Conservation (phyloP, 2,888 invertebrate genomes). For the Tinea semifulvella region DNA sequence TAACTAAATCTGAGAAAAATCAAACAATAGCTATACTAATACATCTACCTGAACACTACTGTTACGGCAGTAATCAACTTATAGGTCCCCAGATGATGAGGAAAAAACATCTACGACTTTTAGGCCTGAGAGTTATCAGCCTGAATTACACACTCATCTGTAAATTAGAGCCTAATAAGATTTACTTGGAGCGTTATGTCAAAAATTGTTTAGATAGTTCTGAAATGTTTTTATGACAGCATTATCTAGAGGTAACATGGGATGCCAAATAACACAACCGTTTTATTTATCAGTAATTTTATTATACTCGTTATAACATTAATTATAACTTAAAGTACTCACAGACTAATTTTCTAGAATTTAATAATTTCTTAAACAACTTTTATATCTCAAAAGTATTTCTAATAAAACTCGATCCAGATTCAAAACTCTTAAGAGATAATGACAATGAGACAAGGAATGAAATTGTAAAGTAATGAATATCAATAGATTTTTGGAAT, state of each 20-base stretch:
- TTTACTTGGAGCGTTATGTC: conserved; percentile 60
- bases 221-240: conserved; percentile 11
- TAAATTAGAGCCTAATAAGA: conserved; percentile 54
- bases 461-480: conserved; percentile 6
- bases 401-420: conserved; percentile 50
- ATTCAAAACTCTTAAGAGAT: conserved; percentile 32
- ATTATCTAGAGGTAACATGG: background rate
- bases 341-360: conserved; percentile 60
- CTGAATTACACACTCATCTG: conserved; percentile 63
- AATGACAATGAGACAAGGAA: conserved; percentile 10
- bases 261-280: conserved; percentile 2
- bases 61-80: conserved; percentile 60
- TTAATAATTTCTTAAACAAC: conserved; percentile 57
- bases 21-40: conserved; percentile 67
- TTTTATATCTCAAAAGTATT: conserved; percentile 50
- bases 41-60: conserved; percentile 73
- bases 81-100: conserved; percentile 72
- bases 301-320: conserved; percentile 61
- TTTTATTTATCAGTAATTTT: conserved; percentile 24
- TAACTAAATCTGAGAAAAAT: conserved; percentile 44
- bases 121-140: conserved; percentile 70
- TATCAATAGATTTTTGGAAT: conserved; percentile 5
- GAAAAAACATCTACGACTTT: conserved; percentile 66
- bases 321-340: conserved; percentile 45
- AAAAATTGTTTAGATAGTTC: conserved; percentile 45